Base-by-base conservation (phyloP, 53 echinoderm and acorn worm species). In the Astropecten irregularis region DNA sequence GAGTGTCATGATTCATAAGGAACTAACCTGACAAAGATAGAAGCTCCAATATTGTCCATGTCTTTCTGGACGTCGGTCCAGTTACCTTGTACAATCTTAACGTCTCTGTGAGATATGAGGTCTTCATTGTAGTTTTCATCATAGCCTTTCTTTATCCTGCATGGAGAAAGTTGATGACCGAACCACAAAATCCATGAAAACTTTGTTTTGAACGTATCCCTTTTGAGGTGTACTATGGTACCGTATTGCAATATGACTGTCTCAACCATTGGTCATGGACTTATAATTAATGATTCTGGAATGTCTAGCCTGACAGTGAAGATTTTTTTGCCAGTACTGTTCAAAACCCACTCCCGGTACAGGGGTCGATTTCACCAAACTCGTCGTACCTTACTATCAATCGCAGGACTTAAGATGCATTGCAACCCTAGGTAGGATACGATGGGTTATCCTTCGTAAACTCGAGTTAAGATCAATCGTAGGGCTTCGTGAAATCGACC, bases 21-120 rank as follows among this genome's bases (percentile, higher is more conserved):
- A n/a, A n/a, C n/a, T n/a, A n/a, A 74, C 74, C 74, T 74, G 74
- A 74, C 74, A 27, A 74, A 74, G 21, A 74, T 15, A 0, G 13
- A 25, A 2, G 57, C 74, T 15, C 74, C 74, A 34, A 74, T 33
- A 27, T 74, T 74, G 38, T n/a, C 42, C 39, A 55, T 13, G 56
- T 74, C 74, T 18, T 36, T 57, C 21, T 74, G 54, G 10, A 74
- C 27, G 2, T 10, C 14, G 3, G 15, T 74, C 74, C 74, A 74
- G 74, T 57, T 25, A 3, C 26, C 74, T 40, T 55, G 55, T 4
- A 74, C 74, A 36, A 74, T 55, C 18, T 35, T 35, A 23, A 40
- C 56, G 74, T 74, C 74, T 23, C 8, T 23, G 4, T 35, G 9
- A 8, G 74, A 74, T 55, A 74, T 55, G 6, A 39, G 74, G 2